Conservation (phyloP, 2,888 invertebrate species). For the Monoplex corrugatus region DNA sequence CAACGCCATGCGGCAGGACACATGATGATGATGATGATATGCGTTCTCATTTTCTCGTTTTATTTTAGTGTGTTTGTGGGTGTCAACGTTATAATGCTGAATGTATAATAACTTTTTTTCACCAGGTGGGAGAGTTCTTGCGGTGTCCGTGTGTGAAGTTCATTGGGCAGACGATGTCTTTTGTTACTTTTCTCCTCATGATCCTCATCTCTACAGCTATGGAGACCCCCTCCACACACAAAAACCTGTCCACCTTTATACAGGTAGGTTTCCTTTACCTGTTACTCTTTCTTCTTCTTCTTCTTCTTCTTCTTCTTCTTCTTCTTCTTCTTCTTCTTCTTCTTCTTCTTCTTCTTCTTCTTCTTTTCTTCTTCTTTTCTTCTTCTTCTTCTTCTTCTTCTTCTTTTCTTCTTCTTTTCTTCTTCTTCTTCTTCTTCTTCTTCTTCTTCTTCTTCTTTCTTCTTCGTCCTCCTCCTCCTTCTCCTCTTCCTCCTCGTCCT, state of each 20-base stretch:
- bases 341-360: not conserved
- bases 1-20: too few relatives aligned
- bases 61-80: too few relatives aligned
- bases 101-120: too few relatives aligned
- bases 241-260: conserved; percentile 55
- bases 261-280: conserved; percentile 30
- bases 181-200: conserved; percentile 74
- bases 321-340: not conserved
- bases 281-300: too few relatives aligned
- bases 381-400: too few relatives aligned
- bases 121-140: conserved; percentile 73
- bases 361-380: not conserved
- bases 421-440: too few relatives aligned
- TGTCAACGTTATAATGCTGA: too few relatives aligned
- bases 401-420: not conserved
- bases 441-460: too few relatives aligned
- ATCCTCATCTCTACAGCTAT: conserved; percentile 71
- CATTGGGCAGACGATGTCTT: conserved; percentile 76
- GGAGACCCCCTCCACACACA: conserved; percentile 61
- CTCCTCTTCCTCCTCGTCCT: too few relatives aligned
- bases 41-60: too few relatives aligned
- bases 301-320: not conserved
- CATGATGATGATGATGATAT: too few relatives aligned
- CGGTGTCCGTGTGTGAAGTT: conserved; percentile 77
- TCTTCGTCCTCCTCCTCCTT: too few relatives aligned